These are phyloP conservation scores for Epiblema foenella DNA, from an alignment of 2,888 invertebrate genomes.

Conservation along the genomic window DNA sequence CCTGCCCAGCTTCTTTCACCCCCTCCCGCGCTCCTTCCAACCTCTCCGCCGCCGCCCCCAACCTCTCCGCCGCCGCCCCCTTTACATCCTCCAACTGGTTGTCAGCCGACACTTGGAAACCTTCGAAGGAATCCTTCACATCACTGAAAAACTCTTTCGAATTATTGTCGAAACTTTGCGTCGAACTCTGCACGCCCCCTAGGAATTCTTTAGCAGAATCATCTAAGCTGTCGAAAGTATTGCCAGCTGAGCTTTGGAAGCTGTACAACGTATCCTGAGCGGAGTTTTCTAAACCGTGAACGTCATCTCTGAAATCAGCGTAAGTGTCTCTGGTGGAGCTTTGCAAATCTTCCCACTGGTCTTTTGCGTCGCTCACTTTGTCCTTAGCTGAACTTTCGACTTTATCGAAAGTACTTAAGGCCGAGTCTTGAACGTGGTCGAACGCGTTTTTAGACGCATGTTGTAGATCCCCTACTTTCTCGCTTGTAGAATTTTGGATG, in stretches of 20 bases:
- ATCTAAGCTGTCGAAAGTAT: conserved; percentile 79
- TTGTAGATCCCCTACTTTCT: conserved; percentile 61
- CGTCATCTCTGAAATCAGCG: conserved; percentile 74
- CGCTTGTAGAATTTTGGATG: conserved; percentile 59
- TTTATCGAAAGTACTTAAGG: conserved; percentile 79
- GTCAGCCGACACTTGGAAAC: conserved; percentile 78
- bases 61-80: conserved; percentile 60
- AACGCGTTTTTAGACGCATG: conserved; percentile 70
- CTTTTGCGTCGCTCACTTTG: conserved; percentile 69
- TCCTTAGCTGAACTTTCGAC: conserved; percentile 81
- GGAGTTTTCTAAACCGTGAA: conserved; percentile 72
- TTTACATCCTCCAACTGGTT: conserved; percentile 76
- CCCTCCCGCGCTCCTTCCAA: conserved; percentile 58
- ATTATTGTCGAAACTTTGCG: conserved; percentile 59
- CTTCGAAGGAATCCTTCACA: conserved; percentile 71
- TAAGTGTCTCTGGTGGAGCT: conserved; percentile 77
- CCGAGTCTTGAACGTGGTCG: conserved; percentile 72
- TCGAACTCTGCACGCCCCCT: conserved; percentile 60
- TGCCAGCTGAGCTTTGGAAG: conserved; percentile 80
- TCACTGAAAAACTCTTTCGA: conserved; percentile 73
- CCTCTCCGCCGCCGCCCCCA: conserved; percentile 64
- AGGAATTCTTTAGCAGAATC: conserved; percentile 71
- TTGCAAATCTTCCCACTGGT: conserved; percentile 76
- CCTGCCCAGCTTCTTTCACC: conserved; percentile 58
- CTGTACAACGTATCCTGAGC: conserved; percentile 78